Evolutionary conservation across 30 jellyfish, hydroid and myxozoan species (phyloP).

Genomic region (Hydractinia echinata): DNA sequence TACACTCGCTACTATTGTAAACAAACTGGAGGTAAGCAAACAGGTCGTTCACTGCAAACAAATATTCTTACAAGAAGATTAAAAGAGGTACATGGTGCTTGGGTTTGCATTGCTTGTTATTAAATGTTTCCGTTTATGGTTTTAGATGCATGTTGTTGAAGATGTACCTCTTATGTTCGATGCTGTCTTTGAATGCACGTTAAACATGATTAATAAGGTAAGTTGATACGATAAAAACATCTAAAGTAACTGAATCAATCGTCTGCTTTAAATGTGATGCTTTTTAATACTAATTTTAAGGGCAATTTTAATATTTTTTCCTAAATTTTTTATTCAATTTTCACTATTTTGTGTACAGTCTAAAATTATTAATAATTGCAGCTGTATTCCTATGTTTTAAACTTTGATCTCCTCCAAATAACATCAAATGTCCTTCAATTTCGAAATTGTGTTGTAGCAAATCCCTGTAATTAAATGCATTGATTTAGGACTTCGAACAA

Average conservation of each 20-base stretch:
- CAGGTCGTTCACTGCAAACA: no score
- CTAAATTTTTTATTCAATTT: no score
- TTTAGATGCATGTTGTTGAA: slow-evolving; percentile 67
- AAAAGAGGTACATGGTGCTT: no score
- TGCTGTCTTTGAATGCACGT: slow-evolving; percentile 93
- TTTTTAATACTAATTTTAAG: no score
- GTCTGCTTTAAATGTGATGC: background rate
- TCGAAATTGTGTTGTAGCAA: no score
- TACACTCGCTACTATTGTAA: slow-evolving; percentile 85
- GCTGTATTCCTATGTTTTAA: no score
- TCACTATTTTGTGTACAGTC: no score
- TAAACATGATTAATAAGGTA: slow-evolving; percentile 94
- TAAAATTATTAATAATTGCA: no score
- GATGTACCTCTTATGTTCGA: slow-evolving; percentile 88
- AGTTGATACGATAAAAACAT: background rate
- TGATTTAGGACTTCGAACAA: slow-evolving; percentile 86
- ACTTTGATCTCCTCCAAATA: no score
- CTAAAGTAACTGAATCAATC: background rate
- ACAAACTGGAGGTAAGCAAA: slow-evolving; percentile 70
- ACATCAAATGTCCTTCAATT: no score
- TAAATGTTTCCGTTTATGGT: background rate
- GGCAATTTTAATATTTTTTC: no score
- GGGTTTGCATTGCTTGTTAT: background rate
- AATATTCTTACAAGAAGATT: no score
- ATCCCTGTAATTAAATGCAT: background rate